Evolutionary conservation across 2,113 vertebrate species (phyloP).

Genomic region (Ptilonorhynchus violaceus): DNA sequence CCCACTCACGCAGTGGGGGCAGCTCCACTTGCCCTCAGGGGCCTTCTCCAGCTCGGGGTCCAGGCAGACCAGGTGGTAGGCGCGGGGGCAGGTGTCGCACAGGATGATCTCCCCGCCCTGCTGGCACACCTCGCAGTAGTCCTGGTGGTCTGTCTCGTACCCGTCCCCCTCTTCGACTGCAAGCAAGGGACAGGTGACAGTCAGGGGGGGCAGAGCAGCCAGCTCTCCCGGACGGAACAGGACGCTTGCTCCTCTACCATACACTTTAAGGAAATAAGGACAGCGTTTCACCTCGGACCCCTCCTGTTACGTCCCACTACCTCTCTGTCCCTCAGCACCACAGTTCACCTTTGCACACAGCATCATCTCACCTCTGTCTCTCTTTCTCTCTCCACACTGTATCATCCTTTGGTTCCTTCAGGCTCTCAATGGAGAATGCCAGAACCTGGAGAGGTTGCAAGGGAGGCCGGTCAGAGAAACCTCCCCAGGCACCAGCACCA

Average conservation of each 20-base stretch:
- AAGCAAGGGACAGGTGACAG: not conserved
- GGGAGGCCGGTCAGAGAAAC: constrained; percentile 69
- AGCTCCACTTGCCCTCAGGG: constrained; percentile 97
- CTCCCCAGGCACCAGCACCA: constrained; percentile 43
- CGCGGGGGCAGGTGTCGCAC: constrained; percentile 94
- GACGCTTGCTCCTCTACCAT: not conserved
- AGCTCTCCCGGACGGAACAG: not conserved
- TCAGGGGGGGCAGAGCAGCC: not conserved
- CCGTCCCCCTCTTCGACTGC: constrained; percentile 93
- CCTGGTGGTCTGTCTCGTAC: constrained; percentile 98
- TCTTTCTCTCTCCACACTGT: constrained; percentile 70
- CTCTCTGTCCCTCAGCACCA: constrained; percentile 68
- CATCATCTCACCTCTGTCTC: constrained; percentile 71
- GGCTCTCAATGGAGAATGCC: constrained; percentile 72
- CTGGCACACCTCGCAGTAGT: constrained; percentile 98
- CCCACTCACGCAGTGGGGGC: constrained; percentile 93
- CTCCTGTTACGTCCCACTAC: constrained; percentile 45
- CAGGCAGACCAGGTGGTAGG: constrained; percentile 97
- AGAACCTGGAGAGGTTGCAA: constrained; percentile 72
- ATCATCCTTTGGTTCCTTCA: constrained; percentile 72
- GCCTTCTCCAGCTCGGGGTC: constrained; percentile 97
- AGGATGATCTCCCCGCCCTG: constrained; percentile 98
- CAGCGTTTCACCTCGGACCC: not conserved
- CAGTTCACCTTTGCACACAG: constrained; percentile 53
- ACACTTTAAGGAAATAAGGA: not conserved